Conservation (phyloP, 2,797 vertebrate species). For the Merluccius polli region DNA sequence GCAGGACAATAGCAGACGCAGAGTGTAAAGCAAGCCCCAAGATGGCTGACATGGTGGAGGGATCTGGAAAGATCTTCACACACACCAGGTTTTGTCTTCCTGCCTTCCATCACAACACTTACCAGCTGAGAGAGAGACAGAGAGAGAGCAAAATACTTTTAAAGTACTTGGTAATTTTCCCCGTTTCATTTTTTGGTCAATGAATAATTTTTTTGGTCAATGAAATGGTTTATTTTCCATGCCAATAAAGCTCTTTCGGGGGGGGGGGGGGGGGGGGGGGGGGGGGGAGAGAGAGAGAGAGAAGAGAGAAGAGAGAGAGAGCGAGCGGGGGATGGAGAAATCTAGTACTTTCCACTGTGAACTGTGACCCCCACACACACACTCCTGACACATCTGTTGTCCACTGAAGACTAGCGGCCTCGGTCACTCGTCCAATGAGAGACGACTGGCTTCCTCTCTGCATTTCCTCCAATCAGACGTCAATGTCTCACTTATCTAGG, state of each 20-base stretch:
- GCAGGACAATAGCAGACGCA: slow-evolving; percentile 52
- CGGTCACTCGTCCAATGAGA: too few relatives aligned
- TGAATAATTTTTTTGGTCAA: too few relatives aligned
- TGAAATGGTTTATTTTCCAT: too few relatives aligned
- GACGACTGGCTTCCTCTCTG: background rate
- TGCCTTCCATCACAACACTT: slow-evolving; percentile 64
- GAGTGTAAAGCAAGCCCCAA: slow-evolving; percentile 56
- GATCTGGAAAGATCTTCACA: slow-evolving; percentile 28
- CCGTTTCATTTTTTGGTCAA: too few relatives aligned
- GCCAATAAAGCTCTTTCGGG: too few relatives aligned
- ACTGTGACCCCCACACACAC: slow-evolving; percentile 13
- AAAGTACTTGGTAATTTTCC: too few relatives aligned
- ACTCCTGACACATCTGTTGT: slow-evolving; percentile 32
- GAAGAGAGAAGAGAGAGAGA: too few relatives aligned
- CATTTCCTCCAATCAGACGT: background rate
- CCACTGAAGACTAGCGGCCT: slow-evolving; percentile 37
- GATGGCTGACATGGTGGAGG: slow-evolving; percentile 45
- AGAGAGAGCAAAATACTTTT: background rate
- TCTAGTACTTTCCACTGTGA: slow-evolving; percentile 67
- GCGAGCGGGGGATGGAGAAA: slow-evolving; percentile 58
- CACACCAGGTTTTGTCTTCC: slow-evolving; percentile 60
- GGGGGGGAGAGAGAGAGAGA: background rate
- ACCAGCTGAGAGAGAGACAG: slow-evolving; percentile 48
- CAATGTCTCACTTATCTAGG: background rate
- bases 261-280: background rate